Evolutionary conservation across 2,888 invertebrate species (phyloP), one percentile per base, ranked within the genome.

Genomic region (Metallyticus violacea): DNA sequence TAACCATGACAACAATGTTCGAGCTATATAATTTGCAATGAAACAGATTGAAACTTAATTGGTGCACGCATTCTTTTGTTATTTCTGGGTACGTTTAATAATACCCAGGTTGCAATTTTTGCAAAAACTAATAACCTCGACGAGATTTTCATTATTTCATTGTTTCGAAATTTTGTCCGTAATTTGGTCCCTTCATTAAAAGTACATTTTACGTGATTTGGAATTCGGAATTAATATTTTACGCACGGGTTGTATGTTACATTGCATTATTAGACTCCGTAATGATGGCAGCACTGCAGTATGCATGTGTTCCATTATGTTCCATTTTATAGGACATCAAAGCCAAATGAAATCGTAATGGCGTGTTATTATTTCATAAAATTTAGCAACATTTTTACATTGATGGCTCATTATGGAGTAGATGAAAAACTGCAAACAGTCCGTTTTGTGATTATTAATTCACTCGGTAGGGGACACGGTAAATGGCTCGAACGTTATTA

Each of bases 101-200:
- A 62, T 62, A 15, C 40, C 15, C 40, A 62, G 15, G 40, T 62
- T 62, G 40, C 40, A 62, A 62, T 81, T 82, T 82, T 82, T 82
- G 26, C 76, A 26, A 76, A 82, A 82, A 82, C 76, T 82, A 82
- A 82, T 82, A 76, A 82, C 40, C 82, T 26, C 76, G 76, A 62
- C 27, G 26, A 82, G 26, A 25, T 9, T 76, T 76, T 82, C 76
- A 30, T 82, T 26, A n/a, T n/a, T 27, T 29, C 28, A 76, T 82
- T 82, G 76, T 82, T 76, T 25, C 26, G 40, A 62, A 62, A 62
- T 62, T 62, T 62, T 62, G 40, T 62, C 40, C 40, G 40, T 62
- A 62, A 62, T 62, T 62, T 62, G 40, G 40, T 15, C 40, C 40
- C 62, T 76, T 82, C 82, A 82, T 82, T 82, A 81, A 81, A 81